These are phyloP conservation scores for Turnix velox DNA, from an alignment of 2,113 vertebrate species.

Conservation along the genomic window DNA sequence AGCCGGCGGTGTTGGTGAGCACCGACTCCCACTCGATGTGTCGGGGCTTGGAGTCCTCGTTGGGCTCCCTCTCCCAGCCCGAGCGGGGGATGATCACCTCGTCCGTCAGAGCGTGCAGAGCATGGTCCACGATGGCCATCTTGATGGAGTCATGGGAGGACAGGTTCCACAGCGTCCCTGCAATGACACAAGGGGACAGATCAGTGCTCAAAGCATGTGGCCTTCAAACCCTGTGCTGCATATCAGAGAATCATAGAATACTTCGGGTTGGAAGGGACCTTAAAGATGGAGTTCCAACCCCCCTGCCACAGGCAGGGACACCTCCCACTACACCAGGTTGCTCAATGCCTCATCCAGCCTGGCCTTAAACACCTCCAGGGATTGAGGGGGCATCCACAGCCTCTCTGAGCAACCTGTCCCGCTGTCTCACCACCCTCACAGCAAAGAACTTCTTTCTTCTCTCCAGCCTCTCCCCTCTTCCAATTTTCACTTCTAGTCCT, in stretches of 20 bases:
- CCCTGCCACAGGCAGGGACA: no score
- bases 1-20: slow-evolving; percentile 94
- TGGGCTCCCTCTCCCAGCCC: slow-evolving; percentile 87
- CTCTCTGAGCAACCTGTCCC: no score
- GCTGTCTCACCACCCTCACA: no score
- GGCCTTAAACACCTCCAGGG: no score
- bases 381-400: no score
- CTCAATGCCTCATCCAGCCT: no score
- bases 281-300: no score
- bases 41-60: slow-evolving; percentile 88
- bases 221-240: not conserved
- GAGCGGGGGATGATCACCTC: slow-evolving; percentile 92
- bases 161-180: slow-evolving; percentile 95
- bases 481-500: no score
- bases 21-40: slow-evolving; percentile 93
- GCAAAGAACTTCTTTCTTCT: no score
- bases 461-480: not conserved
- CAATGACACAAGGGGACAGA: not conserved
- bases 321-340: no score
- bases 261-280: no score
- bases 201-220: accelerated
- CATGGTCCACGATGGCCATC: slow-evolving; percentile 96
- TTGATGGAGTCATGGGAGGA: slow-evolving; percentile 96
- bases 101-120: slow-evolving; percentile 86
- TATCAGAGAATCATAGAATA: no score